phyloP scores from a whole-genome alignment of 2,888 invertebrate species.

The Panopea generosa region DNA sequence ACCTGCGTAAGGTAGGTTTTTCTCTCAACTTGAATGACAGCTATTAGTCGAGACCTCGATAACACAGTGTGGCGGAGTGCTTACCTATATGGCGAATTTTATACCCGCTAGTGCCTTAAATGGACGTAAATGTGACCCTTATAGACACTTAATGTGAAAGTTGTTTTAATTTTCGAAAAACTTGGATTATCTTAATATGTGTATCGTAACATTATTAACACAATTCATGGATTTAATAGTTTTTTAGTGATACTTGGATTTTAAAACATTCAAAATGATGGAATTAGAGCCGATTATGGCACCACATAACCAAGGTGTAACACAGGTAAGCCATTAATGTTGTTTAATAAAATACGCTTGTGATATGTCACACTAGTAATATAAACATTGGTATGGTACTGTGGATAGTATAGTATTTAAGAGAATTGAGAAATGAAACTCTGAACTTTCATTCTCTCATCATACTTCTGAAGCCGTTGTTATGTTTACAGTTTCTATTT shows the following conservation, averaged over 20 bases:
- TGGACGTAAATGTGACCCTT: slow-evolving; percentile 1
- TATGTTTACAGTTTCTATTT: too few relatives aligned
- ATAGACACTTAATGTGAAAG: background rate
- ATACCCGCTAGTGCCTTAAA: slow-evolving; percentile 14
- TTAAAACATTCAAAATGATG: slow-evolving; percentile 68
- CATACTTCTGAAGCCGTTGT: too few relatives aligned
- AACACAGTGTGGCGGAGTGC: slow-evolving; percentile 25
- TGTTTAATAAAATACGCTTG: too few relatives aligned
- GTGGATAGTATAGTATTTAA: too few relatives aligned
- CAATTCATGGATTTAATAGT: background rate
- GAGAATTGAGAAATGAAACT: too few relatives aligned
- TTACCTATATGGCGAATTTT: slow-evolving; percentile 40
- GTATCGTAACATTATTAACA: background rate
- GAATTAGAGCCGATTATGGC: slow-evolving; percentile 68
- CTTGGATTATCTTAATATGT: too few relatives aligned
- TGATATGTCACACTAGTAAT: too few relatives aligned
- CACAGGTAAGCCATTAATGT: slow-evolving; percentile 66
- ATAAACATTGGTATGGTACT: too few relatives aligned
- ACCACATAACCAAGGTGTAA: slow-evolving; percentile 54
- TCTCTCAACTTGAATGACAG: slow-evolving; percentile 55
- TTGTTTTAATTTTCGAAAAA: too few relatives aligned
- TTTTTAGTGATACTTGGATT: background rate
- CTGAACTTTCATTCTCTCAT: too few relatives aligned
- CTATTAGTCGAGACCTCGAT: slow-evolving; percentile 8
- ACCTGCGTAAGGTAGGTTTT: slow-evolving; percentile 57